phyloP scores from a whole-genome alignment of 37 sponge, comb jelly and placozoan species.

The Mnemiopsis leidyi region DNA sequence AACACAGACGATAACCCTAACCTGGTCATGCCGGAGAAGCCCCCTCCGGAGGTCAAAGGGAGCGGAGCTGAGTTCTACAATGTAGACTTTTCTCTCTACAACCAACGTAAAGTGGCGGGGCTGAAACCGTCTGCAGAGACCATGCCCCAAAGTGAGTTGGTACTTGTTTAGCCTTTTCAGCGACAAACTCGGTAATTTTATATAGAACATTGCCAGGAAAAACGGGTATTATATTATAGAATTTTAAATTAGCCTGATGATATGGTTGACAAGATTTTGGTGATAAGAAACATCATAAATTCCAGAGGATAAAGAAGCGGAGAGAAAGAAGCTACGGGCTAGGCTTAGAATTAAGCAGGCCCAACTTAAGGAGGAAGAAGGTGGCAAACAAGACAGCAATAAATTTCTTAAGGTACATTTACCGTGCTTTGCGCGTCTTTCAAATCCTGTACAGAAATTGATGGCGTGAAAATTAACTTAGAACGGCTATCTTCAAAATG shows the following conservation, averaged over 20 bases:
- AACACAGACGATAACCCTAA: conserved; percentile 84
- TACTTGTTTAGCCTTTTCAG: background rate
- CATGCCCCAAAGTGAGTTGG: conserved; percentile 21
- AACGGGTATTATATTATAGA: too few species aligned
- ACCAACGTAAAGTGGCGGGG: conserved; percentile 58
- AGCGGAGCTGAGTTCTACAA: conserved; percentile 88
- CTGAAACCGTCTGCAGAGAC: conserved; percentile 20
- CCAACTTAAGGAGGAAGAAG: conserved; percentile 29
- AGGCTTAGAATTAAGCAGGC: conserved; percentile 49
- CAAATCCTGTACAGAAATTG: too few species aligned
- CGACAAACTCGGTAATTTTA: background rate
- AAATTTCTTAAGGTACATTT: conserved; percentile 26
- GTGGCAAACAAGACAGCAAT: background rate
- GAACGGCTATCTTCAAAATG: too few species aligned
- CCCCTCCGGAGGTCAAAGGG: conserved; percentile 74
- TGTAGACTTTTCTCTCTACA: conserved; percentile 77
- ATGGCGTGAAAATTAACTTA: too few species aligned
- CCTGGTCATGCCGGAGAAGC: conserved; percentile 89
- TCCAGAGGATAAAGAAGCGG: conserved; percentile 59
- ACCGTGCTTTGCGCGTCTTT: too few species aligned
- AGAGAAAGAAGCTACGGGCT: conserved; percentile 24
- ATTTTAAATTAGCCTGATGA: too few species aligned
- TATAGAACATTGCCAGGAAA: background rate
- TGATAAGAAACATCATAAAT: too few species aligned
- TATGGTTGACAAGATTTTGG: background rate